These are phyloP conservation scores for Elephas maximus DNA, from an alignment of 2,113 vertebrate species.

Conservation along the genomic window DNA sequence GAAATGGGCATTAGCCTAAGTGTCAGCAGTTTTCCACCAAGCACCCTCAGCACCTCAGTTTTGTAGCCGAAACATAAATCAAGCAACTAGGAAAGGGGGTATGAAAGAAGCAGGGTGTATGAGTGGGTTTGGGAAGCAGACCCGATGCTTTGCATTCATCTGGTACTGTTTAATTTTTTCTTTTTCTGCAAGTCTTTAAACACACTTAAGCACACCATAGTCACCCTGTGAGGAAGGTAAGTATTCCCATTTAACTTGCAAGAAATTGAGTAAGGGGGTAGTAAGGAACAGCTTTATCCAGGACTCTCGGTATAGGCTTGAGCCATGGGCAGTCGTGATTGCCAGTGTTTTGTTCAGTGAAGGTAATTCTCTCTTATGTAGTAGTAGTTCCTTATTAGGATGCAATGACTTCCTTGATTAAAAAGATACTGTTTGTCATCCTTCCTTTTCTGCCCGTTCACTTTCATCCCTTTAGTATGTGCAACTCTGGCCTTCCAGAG, in stretches of 20 bases:
- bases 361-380: neutral
- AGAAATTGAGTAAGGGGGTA: neutral
- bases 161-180: neutral
- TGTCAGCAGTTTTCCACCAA: constrained; percentile 63
- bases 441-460: neutral
- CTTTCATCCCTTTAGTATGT: neutral
- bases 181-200: constrained; percentile 56
- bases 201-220: constrained; percentile 54
- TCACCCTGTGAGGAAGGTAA: constrained; percentile 59
- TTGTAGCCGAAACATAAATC: constrained; percentile 20
- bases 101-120: neutral
- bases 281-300: neutral
- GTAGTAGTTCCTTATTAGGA: neutral
- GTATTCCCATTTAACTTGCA: neutral
- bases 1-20: neutral
- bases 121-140: constrained; percentile 15
- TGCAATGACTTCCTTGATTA: neutral
- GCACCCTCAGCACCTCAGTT: constrained; percentile 36
- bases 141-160: constrained; percentile 20
- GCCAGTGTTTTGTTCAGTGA: neutral
- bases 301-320: neutral
- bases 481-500: neutral
- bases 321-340: neutral
- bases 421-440: neutral
- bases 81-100: neutral